phyloP scores from a whole-genome alignment of 2,888 invertebrate species.

The Lathronympha strigana region DNA sequence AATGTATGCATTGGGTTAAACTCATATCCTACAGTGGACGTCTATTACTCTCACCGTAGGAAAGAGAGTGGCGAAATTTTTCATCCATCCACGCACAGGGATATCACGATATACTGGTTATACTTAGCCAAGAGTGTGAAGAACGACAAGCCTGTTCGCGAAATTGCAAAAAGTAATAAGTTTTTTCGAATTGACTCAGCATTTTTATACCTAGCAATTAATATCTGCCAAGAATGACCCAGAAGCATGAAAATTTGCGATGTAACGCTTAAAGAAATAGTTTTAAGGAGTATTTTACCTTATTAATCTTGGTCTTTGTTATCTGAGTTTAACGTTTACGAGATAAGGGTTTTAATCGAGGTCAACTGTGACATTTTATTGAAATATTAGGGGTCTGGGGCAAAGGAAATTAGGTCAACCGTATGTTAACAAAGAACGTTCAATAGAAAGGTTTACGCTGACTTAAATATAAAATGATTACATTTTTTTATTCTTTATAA shows the following conservation, averaged over 20 bases:
- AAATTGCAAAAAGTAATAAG: conserved; percentile 31
- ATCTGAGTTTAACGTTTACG: not conserved
- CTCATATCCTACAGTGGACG: too few relatives aligned
- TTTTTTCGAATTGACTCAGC: conserved; percentile 27
- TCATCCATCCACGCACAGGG: too few relatives aligned
- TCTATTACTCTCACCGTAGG: too few relatives aligned
- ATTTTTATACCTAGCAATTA: conserved; percentile 33
- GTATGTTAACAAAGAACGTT: not conserved
- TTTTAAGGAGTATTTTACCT: conserved; percentile 17
- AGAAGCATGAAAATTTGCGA: conserved; percentile 15
- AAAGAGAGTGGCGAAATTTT: too few relatives aligned
- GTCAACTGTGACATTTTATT: conserved; percentile 7
- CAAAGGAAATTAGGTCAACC: conserved; percentile 2
- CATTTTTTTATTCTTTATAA: too few relatives aligned
- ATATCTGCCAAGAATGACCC: conserved; percentile 32
- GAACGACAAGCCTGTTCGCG: conserved; percentile 4
- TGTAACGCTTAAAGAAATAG: conserved; percentile 17
- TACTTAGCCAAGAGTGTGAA: not conserved
- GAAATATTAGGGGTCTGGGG: not conserved
- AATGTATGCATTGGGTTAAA: too few relatives aligned
- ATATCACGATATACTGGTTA: not conserved
- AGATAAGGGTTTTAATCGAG: conserved; percentile 11
- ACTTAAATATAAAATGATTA: too few relatives aligned
- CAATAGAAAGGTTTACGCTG: not conserved
- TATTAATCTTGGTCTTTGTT: conserved; percentile 14